phyloP scores from a whole-genome alignment of 2,888 invertebrate species.

The Caenorhabditis becei region DNA sequence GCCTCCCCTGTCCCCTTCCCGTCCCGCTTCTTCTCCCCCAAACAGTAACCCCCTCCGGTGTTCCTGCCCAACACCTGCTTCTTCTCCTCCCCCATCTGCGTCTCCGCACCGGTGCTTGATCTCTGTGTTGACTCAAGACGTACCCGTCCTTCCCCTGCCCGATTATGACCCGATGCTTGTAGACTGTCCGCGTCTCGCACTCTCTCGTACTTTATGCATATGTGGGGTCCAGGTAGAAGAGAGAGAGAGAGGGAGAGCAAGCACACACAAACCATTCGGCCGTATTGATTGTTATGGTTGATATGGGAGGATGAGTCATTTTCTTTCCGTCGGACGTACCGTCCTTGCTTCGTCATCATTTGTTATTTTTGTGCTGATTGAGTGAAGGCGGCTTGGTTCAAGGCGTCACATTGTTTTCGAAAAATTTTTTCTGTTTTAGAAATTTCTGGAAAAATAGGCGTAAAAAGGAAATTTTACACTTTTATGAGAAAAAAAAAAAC shows the following conservation, averaged over 20 bases:
- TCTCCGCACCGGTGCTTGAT: background rate
- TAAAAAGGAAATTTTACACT: too few relatives aligned
- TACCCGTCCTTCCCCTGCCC: background rate
- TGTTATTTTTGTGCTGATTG: too few relatives aligned
- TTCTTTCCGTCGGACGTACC: too few relatives aligned
- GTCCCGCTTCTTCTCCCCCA: too few relatives aligned
- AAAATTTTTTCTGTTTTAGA: too few relatives aligned
- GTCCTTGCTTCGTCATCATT: too few relatives aligned
- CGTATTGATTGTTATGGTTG: conserved; percentile 2
- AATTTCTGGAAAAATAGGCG: too few relatives aligned
- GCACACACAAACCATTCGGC: background rate
- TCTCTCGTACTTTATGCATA: background rate
- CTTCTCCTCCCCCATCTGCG: background rate
- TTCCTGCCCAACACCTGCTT: background rate
- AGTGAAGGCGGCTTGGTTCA: too few relatives aligned
- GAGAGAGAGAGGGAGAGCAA: background rate
- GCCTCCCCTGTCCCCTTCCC: background rate
- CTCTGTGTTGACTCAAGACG: conserved; percentile 8
- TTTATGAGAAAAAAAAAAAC: too few relatives aligned
- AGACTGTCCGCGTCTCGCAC: background rate
- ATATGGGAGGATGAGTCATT: conserved; percentile 3
- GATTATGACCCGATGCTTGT: conserved; percentile 6
- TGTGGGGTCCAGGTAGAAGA: background rate
- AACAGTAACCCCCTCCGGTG: too few relatives aligned
- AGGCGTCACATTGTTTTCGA: too few relatives aligned